A percentile compares a stretch with the other conserved stretches of the same genome.
Evolutionary conservation across 2,888 invertebrate genomes (phyloP).

Genomic region (Ormyrus thymus): DNA sequence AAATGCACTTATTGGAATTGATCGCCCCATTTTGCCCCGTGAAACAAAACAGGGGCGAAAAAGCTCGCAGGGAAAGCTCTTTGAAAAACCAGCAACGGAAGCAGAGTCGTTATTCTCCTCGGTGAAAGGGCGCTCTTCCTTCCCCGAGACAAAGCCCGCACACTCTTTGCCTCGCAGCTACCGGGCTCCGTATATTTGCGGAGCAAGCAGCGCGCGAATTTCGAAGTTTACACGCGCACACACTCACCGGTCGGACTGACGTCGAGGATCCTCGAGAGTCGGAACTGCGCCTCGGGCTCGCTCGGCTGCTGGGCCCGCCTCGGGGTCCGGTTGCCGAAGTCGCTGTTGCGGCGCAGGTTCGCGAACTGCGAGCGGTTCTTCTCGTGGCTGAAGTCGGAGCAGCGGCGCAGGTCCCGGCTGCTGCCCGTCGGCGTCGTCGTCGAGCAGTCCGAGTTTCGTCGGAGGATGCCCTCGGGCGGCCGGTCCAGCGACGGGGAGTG

Average conservation of each 20-base stretch:
- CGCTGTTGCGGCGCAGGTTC: slow-evolving; percentile 71
- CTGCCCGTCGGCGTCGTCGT: slow-evolving; percentile 65
- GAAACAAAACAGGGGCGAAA: no score
- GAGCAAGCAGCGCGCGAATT: no score
- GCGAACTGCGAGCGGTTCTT: slow-evolving; percentile 71
- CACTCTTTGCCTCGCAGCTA: no score
- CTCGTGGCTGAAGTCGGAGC: slow-evolving; percentile 69
- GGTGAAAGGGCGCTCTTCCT: no score
- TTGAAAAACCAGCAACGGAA: no score
- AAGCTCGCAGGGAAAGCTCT: no score
- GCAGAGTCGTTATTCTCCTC: no score
- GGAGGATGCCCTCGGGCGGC: slow-evolving; percentile 61
- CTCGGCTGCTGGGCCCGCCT: slow-evolving; percentile 62
- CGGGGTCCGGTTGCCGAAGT: slow-evolving; percentile 70
- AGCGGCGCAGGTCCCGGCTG: slow-evolving; percentile 66
- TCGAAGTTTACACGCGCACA: no score
- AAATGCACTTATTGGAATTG: no score
- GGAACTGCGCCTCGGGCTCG: slow-evolving; percentile 58
- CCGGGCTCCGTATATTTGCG: no score
- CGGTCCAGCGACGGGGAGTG: slow-evolving; percentile 33
- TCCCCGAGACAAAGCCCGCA: no score
- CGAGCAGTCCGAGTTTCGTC: slow-evolving; percentile 67
- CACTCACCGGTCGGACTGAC: slow-evolving; percentile 51
- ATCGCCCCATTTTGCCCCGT: no score
- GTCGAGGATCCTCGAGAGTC: slow-evolving; percentile 62